phyloP scores from a whole-genome alignment of 2,113 vertebrate species.

The Rhinopomastus cyanomelas region DNA sequence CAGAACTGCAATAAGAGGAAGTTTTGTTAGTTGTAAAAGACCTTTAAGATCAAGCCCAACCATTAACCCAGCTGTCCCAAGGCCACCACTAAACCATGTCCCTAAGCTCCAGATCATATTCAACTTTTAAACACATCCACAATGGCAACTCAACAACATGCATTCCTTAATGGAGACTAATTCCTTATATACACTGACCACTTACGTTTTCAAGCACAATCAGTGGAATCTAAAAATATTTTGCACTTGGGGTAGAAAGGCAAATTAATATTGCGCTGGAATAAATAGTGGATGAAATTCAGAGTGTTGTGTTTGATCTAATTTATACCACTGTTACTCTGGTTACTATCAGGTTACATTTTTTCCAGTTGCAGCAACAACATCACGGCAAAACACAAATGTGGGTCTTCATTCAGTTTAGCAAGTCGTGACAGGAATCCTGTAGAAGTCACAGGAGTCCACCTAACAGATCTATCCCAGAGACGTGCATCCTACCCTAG shows the following conservation, averaged over 20 bases:
- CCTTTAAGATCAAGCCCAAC: too few relatives aligned
- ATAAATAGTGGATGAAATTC: background rate
- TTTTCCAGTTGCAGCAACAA: background rate
- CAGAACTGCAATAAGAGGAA: background rate
- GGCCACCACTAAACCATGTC: too few relatives aligned
- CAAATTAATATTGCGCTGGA: background rate
- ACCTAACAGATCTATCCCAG: background rate
- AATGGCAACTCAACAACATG: background rate
- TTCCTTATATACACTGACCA: fast-evolving
- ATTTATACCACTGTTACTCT: background rate
- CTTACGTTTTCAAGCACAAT: background rate
- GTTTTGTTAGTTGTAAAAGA: background rate
- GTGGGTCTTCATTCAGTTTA: background rate
- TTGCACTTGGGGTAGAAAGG: background rate
- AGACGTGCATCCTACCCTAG: background rate
- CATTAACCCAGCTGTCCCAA: too few relatives aligned
- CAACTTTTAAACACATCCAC: too few relatives aligned
- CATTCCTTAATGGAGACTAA: background rate
- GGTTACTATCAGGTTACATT: background rate
- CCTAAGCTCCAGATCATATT: too few relatives aligned
- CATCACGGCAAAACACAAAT: background rate
- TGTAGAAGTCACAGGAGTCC: background rate
- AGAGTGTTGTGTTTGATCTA: fast-evolving
- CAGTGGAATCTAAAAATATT: background rate
- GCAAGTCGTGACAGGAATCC: background rate